Evolutionary conservation across 1,140 invertebrate species (phyloP), one percentile per base, ranked within the genome.

Genomic region (Lethocerus indicus): DNA sequence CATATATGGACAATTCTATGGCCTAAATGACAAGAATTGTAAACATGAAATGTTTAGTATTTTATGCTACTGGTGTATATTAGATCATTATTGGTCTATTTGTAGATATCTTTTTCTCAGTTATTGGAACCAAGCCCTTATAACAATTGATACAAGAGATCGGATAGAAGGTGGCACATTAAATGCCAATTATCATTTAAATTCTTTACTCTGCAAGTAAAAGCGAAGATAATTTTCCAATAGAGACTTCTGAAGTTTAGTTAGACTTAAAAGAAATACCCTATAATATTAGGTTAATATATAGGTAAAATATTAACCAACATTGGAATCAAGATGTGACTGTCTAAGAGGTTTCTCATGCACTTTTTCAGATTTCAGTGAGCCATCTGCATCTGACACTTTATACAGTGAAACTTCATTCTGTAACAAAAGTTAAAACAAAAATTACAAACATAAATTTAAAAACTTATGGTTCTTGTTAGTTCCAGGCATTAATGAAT

Each of bases 301-400:
- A 12, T 12, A 12, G 7, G 7, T 7, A 12, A 7, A 40, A 40
- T 12, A 18, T 7, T 18, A 40, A 21, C 4, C 5, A 67, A 81
- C 79, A 62, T 76, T 71, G 18, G 79, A 76, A 51, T 84, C 75
- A n/a, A 89, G 65, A 60, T 77, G 71, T 23, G 75, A 73, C 62
- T 83, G 78, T 41, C 71, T 71, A 49, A 83, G 67, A 3, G 84
- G 85, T 57, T 78, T 83, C 36, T 71, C 65, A 9, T 65, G 63
- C 28, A 87, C 64, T 41, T 75, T 68, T 9, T 78, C 75, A 2
- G 81, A 69, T 56, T 77, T 69, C 24, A 87, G 47, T 37, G 67
- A 68, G 0, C 82, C 81, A 49, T 68, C 71, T 20, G 71, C 72
- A 64, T 88, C 85, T 13, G 78, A 77, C 0, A 85, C 73, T 58